Base-by-base conservation (phyloP, 2,888 invertebrate genomes). In the Tryphoninae sp. region DNA sequence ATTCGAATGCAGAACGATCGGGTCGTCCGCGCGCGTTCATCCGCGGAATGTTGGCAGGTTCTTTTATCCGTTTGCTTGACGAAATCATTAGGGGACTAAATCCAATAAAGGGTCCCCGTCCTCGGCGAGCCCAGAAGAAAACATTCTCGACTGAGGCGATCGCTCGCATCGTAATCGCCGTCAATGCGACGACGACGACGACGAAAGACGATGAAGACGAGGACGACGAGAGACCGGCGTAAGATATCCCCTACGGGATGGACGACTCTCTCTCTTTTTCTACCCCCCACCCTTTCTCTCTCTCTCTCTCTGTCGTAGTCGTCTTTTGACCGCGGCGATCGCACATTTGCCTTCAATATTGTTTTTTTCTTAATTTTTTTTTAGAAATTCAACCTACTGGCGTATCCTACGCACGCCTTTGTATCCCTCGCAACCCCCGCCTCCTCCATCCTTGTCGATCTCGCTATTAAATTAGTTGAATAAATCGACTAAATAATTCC, bases 41-140 rank as follows among this genome's bases (percentile, higher is more conserved):
- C 81, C 53, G 40, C 80, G 87, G 87, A 89, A 89, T 89, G 89
- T 85, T 87, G 86, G 85, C 86, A 88, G 86, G 86, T 87, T 88
- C 88, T 87, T 88, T 81, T 82, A 67, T 67, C 75, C 75, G 68
- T 81, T 78, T 83, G 85, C 85, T 88, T 88, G 88, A 89, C 88
- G 87, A 89, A 89, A 89, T 89, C 88, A 89, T 89, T 89, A 89
- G 87, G 86, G 86, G 88, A 86, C 89, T 88, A 89, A 89, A 89
- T 89, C 87, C 87, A 89, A 89, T 89, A 89, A 89, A 88, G 88
- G 88, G 84, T 62, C 83, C 80, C 82, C 84, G 81, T 83, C 84
- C 84, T 76, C 81, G 78, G 85, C 76, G 72, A 68, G 55, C 74
- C 59, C 79, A 86, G 83, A 89, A 89, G 87, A 89, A 89, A 89